phyloP scores from a whole-genome alignment of 2,888 invertebrate genomes.

The Helicoverpa assulta region DNA sequence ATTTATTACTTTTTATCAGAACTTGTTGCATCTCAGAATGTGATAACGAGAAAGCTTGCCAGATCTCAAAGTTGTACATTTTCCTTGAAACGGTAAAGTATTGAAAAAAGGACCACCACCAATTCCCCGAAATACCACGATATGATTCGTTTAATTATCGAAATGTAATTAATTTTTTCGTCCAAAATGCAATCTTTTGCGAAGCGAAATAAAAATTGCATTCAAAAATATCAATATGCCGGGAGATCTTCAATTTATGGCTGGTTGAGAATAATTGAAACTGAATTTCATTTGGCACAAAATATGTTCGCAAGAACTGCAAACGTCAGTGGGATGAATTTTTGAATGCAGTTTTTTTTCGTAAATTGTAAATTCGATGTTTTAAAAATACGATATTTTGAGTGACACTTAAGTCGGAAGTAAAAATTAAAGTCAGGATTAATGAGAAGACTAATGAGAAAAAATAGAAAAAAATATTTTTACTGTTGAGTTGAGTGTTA shows the following conservation, averaged over 20 bases:
- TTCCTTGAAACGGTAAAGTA: not conserved
- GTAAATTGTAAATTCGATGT: slow-evolving; percentile 34
- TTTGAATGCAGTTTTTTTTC: slow-evolving; percentile 32
- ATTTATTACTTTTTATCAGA: too few species aligned
- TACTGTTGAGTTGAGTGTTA: too few species aligned
- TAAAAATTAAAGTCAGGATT: too few species aligned
- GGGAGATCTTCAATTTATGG: slow-evolving; percentile 46
- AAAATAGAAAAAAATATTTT: too few species aligned
- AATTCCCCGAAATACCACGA: not conserved
- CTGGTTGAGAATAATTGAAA: slow-evolving; percentile 58
- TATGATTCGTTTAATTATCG: not conserved
- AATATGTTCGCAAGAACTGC: slow-evolving; percentile 54
- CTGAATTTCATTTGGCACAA: slow-evolving; percentile 60
- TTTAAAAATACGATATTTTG: slow-evolving; percentile 36
- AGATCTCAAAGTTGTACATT: not conserved
- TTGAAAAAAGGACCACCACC: not conserved
- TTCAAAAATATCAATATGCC: slow-evolving; percentile 37
- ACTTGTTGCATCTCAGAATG: too few species aligned
- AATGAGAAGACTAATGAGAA: too few species aligned
- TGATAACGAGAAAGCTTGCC: not conserved
- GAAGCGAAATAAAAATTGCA: slow-evolving; percentile 30
- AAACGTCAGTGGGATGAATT: slow-evolving; percentile 38
- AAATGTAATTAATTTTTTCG: slow-evolving; percentile 4
- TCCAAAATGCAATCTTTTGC: slow-evolving; percentile 9
- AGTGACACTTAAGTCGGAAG: too few species aligned